phyloP scores from a whole-genome alignment of 2,888 invertebrate species.

The Tenthredo scrophulariae region DNA sequence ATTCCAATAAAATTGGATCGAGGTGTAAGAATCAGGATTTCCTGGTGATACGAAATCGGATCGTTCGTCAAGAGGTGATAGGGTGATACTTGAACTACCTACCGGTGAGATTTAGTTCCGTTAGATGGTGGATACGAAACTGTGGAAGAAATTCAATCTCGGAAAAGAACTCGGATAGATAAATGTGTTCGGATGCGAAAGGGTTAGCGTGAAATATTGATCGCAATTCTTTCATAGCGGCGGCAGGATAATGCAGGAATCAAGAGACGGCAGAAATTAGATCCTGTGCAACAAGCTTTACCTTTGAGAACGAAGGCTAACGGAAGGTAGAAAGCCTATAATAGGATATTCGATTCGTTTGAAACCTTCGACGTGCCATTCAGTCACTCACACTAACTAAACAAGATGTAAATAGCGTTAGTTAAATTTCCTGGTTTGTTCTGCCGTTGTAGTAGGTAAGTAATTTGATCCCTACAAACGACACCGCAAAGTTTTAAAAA shows the following conservation, averaged over 20 bases:
- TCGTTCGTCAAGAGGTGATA: conserved; percentile 32
- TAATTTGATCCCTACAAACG: background rate
- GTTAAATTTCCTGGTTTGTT: background rate
- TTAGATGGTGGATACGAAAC: conserved; percentile 14
- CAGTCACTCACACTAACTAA: background rate
- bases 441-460: no score
- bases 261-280: conserved; percentile 11
- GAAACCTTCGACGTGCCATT: conserved; percentile 25
- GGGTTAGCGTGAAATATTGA: conserved; percentile 18
- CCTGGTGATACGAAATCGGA: conserved; percentile 19
- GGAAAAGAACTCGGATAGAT: background rate
- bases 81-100: conserved; percentile 11
- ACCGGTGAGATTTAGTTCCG: conserved; percentile 6
- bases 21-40: background rate
- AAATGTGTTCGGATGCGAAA: background rate
- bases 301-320: background rate
- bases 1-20: conserved; percentile 19
- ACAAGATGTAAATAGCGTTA: conserved; percentile 7
- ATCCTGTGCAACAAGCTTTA: conserved; percentile 36
- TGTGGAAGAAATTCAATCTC: conserved; percentile 34
- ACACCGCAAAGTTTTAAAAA: background rate
- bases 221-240: background rate
- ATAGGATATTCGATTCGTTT: conserved; percentile 38
- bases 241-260: background rate
- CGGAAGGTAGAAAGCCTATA: conserved; percentile 21